Percentiles rank a stretch among this genome's conserved stretches.
Evolutionary conservation across 1,140 invertebrate genomes (phyloP).

Genomic region (Drosophila kohkoa): DNA sequence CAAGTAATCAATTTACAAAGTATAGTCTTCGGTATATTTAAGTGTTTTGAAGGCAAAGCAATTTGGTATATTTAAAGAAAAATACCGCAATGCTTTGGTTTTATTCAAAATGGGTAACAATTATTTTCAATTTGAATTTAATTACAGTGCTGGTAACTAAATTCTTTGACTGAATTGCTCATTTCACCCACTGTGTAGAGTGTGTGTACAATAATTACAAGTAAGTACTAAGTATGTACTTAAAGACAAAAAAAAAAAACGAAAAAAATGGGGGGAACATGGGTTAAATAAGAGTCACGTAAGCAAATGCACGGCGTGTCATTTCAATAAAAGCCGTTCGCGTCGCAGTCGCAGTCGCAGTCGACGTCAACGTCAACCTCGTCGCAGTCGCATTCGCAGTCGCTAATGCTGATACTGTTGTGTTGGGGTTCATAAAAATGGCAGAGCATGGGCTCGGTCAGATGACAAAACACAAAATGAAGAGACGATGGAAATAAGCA

Average conservation of each 20-base stretch:
- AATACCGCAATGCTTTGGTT: too few relatives aligned
- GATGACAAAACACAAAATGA: conserved; percentile 26
- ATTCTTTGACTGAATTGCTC: not conserved
- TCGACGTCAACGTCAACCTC: not conserved
- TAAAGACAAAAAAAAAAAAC: conserved; percentile 3
- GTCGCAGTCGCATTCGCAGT: not conserved
- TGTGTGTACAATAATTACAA: conserved; percentile 55
- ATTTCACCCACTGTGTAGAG: conserved; percentile 30
- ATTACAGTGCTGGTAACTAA: not conserved
- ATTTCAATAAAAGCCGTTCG: conserved; percentile 62
- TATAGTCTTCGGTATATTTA: too few relatives aligned
- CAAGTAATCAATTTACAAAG: too few relatives aligned
- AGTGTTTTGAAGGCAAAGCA: too few relatives aligned
- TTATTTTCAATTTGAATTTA: too few relatives aligned
- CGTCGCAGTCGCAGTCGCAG: conserved; percentile 2
- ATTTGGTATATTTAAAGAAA: too few relatives aligned
- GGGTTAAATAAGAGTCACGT: conserved; percentile 61
- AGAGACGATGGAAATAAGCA: conserved; percentile 1
- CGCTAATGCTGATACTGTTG: not conserved
- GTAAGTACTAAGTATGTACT: conserved; percentile 28
- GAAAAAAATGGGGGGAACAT: conserved; percentile 18
- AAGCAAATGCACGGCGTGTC: conserved; percentile 52
- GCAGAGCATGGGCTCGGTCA: conserved; percentile 15
- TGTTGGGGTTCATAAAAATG: conserved; percentile 50
- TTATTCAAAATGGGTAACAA: too few relatives aligned